These are phyloP conservation scores for Nyctibius bracteatus DNA, from an alignment of 2,113 vertebrate species.

Conservation along the genomic window DNA sequence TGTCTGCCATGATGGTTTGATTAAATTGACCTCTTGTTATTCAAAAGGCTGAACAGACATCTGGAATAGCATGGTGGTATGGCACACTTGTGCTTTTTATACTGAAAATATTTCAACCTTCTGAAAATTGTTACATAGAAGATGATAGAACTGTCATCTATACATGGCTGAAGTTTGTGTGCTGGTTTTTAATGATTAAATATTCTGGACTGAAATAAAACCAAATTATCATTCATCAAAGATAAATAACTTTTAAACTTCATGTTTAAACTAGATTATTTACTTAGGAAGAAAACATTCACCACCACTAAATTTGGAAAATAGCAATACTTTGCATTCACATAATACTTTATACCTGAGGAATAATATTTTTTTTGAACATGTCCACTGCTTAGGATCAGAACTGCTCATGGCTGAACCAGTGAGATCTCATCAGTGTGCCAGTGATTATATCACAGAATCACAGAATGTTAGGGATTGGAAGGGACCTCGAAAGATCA, in stretches of 20 bases:
- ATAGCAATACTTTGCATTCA: neutral
- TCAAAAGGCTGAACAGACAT: neutral
- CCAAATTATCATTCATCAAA: neutral
- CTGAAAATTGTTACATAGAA: neutral
- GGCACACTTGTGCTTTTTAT: neutral
- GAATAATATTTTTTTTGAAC: neutral
- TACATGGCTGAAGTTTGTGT: neutral
- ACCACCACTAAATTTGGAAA: neutral
- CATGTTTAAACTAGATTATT: neutral
- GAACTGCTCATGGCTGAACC: neutral
- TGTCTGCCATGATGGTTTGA: neutral
- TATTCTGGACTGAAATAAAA: neutral
- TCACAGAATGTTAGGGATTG: too few relatives aligned
- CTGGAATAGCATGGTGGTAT: neutral
- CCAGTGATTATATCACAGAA: neutral
- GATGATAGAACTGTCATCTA: neutral
- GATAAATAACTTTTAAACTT: neutral
- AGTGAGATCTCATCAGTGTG: neutral
- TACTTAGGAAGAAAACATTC: neutral
- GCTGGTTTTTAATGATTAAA: neutral
- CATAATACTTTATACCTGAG: neutral
- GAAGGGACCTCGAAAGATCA: too few relatives aligned
- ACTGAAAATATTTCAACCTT: neutral
- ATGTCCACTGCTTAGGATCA: neutral
- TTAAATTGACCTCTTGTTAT: constrained; percentile 21